Percentiles rank a stretch among this genome's conserved stretches.
These are phyloP conservation scores for Protobothrops mucrosquamatus DNA, from an alignment of 2,113 vertebrate species.

Conservation along the genomic window DNA sequence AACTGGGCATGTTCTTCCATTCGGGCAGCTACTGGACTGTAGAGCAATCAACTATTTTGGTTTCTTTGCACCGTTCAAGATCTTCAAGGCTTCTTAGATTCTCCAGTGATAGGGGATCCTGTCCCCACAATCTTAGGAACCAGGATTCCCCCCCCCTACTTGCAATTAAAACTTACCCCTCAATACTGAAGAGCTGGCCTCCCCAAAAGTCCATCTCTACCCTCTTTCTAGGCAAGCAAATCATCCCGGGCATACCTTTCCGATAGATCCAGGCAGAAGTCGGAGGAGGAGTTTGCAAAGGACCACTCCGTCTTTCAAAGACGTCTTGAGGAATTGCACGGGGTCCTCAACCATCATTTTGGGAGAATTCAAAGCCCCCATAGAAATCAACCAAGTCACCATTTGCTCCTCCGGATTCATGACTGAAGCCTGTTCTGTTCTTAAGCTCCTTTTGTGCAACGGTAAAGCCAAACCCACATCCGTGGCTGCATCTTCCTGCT, in stretches of 20 bases:
- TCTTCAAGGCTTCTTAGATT: not conserved
- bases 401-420: conserved; percentile 96
- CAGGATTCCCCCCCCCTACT: not conserved
- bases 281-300: conserved; percentile 88
- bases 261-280: conserved; percentile 81
- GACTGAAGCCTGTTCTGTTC: conserved; percentile 18
- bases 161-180: not conserved
- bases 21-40: not conserved
- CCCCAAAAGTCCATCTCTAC: not conserved
- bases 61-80: not conserved
- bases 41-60: not conserved
- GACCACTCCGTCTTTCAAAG: conserved; percentile 90
- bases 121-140: not conserved
- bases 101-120: not conserved
- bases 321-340: conserved; percentile 85
- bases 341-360: conserved; percentile 94
- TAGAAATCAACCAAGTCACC: conserved; percentile 96
- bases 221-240: not conserved
- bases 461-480: conserved; percentile 84
- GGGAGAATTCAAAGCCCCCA: conserved; percentile 93
- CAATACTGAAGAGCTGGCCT: not conserved
- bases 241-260: conserved; percentile 76
- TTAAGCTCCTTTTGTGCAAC: conserved; percentile 41
- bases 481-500: conserved; percentile 78
- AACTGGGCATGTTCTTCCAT: not conserved